These are phyloP conservation scores for Microcebus lehilahytsara DNA, from an alignment of 2,113 vertebrate genomes.

Conservation along the genomic window DNA sequence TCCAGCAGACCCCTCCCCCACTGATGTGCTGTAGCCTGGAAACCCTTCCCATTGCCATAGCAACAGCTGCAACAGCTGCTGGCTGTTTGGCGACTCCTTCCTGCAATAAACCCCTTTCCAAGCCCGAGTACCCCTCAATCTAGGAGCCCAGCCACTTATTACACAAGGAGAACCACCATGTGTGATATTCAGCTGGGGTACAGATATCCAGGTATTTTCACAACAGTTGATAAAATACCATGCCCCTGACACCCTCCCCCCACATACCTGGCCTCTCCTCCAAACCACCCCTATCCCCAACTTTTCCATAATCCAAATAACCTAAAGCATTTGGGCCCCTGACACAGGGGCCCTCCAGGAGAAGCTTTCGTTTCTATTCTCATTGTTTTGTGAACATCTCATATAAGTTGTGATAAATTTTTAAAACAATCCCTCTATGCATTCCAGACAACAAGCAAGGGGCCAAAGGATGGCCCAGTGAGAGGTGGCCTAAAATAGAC, in stretches of 20 bases:
- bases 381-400: not conserved
- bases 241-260: not conserved
- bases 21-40: not conserved
- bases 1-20: not conserved
- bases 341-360: not conserved
- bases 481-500: not conserved
- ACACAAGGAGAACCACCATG: not conserved
- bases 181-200: not conserved
- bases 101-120: conserved; percentile 33
- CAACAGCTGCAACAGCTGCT: conserved; percentile 53
- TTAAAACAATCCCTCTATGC: not conserved
- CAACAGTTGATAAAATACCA: not conserved
- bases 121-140: not conserved
- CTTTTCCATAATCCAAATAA: not conserved
- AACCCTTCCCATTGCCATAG: conserved; percentile 49
- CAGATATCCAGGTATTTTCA: conserved; percentile 31
- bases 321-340: not conserved
- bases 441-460: not conserved
- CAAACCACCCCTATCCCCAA: not conserved
- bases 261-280: not conserved
- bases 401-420: not conserved
- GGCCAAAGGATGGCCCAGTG: not conserved
- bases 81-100: conserved; percentile 46
- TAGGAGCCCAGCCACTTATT: not conserved
- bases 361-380: not conserved